Evolutionary conservation across 2,113 vertebrate genomes (phyloP).

Genomic region (Camelus bactrianus): DNA sequence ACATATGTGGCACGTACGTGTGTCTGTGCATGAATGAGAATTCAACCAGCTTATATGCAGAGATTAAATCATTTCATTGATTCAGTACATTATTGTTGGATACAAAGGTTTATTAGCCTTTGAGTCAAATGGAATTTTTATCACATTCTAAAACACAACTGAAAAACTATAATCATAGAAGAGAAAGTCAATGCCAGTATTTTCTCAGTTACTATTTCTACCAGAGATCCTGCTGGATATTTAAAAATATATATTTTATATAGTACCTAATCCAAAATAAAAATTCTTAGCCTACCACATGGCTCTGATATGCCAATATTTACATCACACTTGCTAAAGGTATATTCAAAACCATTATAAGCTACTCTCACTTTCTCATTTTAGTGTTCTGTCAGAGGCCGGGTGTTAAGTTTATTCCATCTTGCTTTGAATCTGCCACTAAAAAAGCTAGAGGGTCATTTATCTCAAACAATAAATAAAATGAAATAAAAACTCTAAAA

Average conservation of each 20-base stretch:
- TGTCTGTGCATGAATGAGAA: neutral
- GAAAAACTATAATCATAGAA: neutral
- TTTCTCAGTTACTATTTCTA: constrained; percentile 46
- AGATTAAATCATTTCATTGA: neutral
- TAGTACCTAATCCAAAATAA: neutral
- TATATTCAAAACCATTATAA: neutral
- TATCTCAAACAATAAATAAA: constrained; percentile 25
- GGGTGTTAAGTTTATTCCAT: constrained; percentile 29
- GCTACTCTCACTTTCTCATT: neutral
- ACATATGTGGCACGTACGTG: fast-evolving
- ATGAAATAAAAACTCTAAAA: constrained; percentile 18
- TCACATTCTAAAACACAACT: neutral
- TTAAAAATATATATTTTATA: constrained; percentile 2
- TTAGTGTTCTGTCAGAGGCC: neutral
- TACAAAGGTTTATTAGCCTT: neutral
- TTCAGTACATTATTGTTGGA: neutral
- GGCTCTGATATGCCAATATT: neutral
- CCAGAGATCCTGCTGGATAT: neutral
- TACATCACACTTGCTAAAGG: neutral
- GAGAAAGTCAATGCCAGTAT: neutral
- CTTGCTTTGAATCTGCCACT: neutral
- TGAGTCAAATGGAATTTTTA: neutral
- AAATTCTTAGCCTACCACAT: neutral
- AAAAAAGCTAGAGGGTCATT: neutral
- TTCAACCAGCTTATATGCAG: neutral